A percentile compares a stretch with the other conserved stretches of the same genome.
Evolutionary conservation across 2,797 vertebrate genomes (phyloP).

Genomic region (Brachyalestes nurse): DNA sequence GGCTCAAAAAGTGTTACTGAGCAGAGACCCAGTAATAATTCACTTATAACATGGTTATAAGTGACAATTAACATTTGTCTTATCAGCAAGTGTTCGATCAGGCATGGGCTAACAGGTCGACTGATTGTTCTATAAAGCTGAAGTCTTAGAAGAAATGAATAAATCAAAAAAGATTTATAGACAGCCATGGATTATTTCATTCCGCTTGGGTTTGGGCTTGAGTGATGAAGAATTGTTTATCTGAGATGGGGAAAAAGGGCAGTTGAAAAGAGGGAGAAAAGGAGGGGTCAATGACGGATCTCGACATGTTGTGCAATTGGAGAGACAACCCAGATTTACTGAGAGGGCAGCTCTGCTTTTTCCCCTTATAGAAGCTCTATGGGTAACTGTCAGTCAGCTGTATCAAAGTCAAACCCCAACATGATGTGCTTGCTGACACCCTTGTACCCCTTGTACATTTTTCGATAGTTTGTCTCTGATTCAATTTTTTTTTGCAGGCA

Average conservation of each 20-base stretch:
- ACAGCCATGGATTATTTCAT: constrained; percentile 56
- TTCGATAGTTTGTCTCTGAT: too few relatives aligned
- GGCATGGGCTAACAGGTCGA: constrained; percentile 60
- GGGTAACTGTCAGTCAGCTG: constrained; percentile 15
- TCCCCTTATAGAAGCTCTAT: background rate
- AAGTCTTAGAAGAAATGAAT: constrained; percentile 55
- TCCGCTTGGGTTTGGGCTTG: constrained; percentile 49
- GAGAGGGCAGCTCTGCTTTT: background rate
- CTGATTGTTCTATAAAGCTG: constrained; percentile 62
- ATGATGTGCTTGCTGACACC: background rate
- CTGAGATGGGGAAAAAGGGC: background rate
- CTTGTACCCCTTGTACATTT: too few relatives aligned
- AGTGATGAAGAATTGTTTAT: constrained; percentile 53
- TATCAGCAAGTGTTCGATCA: constrained; percentile 65
- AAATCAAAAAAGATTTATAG: constrained; percentile 65
- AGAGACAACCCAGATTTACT: constrained; percentile 22
- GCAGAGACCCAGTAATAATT: constrained; percentile 67
- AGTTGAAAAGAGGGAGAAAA: background rate
- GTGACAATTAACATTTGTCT: constrained; percentile 66
- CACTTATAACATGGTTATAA: too few relatives aligned
- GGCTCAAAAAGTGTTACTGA: constrained; percentile 68
- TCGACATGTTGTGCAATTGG: background rate
- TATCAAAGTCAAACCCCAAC: background rate
- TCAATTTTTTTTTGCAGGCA: too few relatives aligned
- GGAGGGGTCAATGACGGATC: constrained; percentile 1